phyloP scores from a whole-genome alignment of 2,797 vertebrate species.

The Acanthurus lineatus region DNA sequence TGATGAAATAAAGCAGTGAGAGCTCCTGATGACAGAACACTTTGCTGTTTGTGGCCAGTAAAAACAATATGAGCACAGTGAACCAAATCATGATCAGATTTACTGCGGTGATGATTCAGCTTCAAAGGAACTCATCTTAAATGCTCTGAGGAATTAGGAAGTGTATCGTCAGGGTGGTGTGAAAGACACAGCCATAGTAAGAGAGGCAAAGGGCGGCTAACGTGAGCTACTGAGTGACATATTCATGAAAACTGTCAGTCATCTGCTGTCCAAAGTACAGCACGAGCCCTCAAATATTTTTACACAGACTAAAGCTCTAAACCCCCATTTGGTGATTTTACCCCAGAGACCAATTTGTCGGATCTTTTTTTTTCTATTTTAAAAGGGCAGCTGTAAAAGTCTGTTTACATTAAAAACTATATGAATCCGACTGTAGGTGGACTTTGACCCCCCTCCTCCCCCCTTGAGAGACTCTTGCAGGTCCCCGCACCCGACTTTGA shows the following conservation, averaged over 20 bases:
- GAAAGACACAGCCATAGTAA: too few relatives aligned
- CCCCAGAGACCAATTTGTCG: neutral
- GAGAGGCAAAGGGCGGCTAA: neutral
- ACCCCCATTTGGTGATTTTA: neutral
- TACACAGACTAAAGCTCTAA: neutral
- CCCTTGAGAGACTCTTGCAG: neutral
- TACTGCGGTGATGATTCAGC: neutral
- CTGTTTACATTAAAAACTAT: neutral
- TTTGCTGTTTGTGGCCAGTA: neutral
- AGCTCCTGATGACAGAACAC: neutral
- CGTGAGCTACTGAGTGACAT: neutral
- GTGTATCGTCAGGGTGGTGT: neutral
- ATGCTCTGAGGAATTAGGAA: neutral
- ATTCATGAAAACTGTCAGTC: conserved; percentile 37
- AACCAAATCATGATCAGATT: neutral
- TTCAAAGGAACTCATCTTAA: neutral
- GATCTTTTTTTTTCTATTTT: neutral
- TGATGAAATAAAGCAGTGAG: neutral
- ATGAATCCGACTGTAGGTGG: neutral
- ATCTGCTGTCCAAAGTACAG: neutral
- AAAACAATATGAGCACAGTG: neutral
- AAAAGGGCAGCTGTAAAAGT: neutral
- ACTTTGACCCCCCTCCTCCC: neutral
- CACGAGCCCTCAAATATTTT: neutral
- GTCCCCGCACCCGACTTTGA: conserved; percentile 3